These are phyloP conservation scores for Lordiphosa clarofinis DNA, from an alignment of 1,140 invertebrate genomes.

Conservation along the genomic window DNA sequence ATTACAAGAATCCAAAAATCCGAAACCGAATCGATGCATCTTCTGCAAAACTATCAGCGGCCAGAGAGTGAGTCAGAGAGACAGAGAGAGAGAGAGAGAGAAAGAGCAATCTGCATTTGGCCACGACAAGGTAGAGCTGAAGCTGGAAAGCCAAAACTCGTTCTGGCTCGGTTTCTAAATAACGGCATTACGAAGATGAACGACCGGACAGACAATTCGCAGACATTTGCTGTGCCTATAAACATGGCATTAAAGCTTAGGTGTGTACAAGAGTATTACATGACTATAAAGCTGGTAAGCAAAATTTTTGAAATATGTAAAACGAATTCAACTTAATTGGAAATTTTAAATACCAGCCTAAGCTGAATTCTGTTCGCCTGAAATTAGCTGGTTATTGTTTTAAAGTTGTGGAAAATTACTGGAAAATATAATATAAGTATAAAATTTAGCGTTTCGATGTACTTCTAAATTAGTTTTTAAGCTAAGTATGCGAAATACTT, in stretches of 20 bases:
- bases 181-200: conserved; percentile 76
- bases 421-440: too few relatives aligned
- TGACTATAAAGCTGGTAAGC: too few relatives aligned
- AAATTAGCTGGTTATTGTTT: too few relatives aligned
- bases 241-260: conserved; percentile 15
- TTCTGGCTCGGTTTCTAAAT: conserved; percentile 73
- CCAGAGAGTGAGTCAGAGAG: conserved; percentile 1
- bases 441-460: too few relatives aligned
- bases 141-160: conserved; percentile 53
- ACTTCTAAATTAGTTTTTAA: too few relatives aligned
- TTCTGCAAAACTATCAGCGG: conserved; percentile 2
- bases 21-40: conserved; percentile 33
- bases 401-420: too few relatives aligned
- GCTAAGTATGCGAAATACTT: too few relatives aligned
- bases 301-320: too few relatives aligned
- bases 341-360: too few relatives aligned
- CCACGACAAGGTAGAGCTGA: conserved; percentile 55
- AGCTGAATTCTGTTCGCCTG: too few relatives aligned
- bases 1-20: conserved; percentile 63
- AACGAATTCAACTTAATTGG: too few relatives aligned
- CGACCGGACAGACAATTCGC: conserved; percentile 59
- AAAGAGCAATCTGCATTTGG: conserved; percentile 47
- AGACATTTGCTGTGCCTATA: conserved; percentile 61
- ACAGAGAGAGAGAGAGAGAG: neutral
- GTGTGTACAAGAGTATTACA: too few relatives aligned